Percentiles rank a stretch among this genome's conserved stretches.
Evolutionary conservation across 2,113 vertebrate genomes (phyloP).

Genomic region (Nothoprocta perdicaria): DNA sequence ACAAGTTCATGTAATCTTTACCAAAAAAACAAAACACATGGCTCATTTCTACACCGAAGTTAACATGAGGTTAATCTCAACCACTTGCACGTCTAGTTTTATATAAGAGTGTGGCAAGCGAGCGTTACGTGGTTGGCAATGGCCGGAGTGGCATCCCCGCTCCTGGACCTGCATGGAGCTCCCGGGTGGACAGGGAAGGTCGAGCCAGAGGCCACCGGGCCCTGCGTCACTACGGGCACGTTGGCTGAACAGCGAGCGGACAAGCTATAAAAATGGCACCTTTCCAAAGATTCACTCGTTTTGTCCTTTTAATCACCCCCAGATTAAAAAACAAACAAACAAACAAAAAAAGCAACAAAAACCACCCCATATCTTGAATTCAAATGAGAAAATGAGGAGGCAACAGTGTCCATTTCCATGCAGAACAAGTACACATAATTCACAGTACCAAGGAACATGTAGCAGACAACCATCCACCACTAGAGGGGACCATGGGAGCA

Average conservation of each 20-base stretch:
- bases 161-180: neutral
- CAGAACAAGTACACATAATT: neutral
- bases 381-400: neutral
- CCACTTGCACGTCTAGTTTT: neutral
- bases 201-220: too few relatives aligned
- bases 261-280: neutral
- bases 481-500: constrained; percentile 53
- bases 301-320: neutral
- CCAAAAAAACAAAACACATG: neutral
- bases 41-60: neutral
- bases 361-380: neutral
- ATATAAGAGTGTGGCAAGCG: neutral
- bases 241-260: too few relatives aligned
- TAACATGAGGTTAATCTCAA: neutral
- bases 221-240: too few relatives aligned
- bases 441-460: neutral
- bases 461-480: constrained; percentile 17
- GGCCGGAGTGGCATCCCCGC: neutral
- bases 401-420: neutral
- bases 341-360: neutral
- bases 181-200: too few relatives aligned
- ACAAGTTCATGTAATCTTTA: neutral
- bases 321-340: neutral
- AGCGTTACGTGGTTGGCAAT: neutral
- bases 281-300: neutral